Conservation (phyloP, 2,888 invertebrate species). For the Troides oblongomaculatus region DNA sequence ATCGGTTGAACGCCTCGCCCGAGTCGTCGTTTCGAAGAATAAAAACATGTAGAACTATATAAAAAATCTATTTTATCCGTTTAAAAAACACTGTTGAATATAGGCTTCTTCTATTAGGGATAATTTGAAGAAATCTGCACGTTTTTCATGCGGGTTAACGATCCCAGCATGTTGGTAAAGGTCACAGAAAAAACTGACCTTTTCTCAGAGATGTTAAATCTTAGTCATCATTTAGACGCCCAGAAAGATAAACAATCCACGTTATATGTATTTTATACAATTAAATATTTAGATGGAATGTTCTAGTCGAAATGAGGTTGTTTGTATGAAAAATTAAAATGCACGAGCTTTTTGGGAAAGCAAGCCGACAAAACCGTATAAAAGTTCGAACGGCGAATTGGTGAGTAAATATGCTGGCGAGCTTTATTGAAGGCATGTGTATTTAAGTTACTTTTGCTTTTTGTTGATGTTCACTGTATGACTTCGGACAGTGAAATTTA, state of each 20-base stretch:
- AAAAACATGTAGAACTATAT: too few relatives aligned
- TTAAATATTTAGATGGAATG: background rate
- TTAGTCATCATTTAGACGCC: too few relatives aligned
- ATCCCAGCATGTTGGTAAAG: too few relatives aligned
- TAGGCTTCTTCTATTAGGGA: too few relatives aligned
- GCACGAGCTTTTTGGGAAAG: conserved; percentile 32
- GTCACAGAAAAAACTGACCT: too few relatives aligned
- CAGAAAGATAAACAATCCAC: background rate
- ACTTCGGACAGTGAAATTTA: conserved; percentile 20
- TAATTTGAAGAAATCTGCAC: too few relatives aligned
- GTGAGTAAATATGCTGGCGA: conserved; percentile 34
- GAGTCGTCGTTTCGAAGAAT: too few relatives aligned
- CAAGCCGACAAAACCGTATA: conserved; percentile 28
- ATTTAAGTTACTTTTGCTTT: conserved; percentile 24
- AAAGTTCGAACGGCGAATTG: conserved; percentile 34
- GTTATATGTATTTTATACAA: background rate
- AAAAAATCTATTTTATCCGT: too few relatives aligned
- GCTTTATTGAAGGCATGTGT: conserved; percentile 37
- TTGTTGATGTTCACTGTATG: conserved; percentile 20
- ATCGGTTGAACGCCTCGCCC: too few relatives aligned
- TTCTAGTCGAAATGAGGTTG: background rate
- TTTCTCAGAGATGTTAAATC: too few relatives aligned
- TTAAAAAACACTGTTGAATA: too few relatives aligned
- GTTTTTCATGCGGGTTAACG: too few relatives aligned
- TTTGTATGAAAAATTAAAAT: conserved; percentile 24